A percentile compares a stretch with the other conserved stretches of the same genome.
Evolutionary conservation across 2,797 vertebrate species (phyloP).

Genomic region (Alosa sapidissima): DNA sequence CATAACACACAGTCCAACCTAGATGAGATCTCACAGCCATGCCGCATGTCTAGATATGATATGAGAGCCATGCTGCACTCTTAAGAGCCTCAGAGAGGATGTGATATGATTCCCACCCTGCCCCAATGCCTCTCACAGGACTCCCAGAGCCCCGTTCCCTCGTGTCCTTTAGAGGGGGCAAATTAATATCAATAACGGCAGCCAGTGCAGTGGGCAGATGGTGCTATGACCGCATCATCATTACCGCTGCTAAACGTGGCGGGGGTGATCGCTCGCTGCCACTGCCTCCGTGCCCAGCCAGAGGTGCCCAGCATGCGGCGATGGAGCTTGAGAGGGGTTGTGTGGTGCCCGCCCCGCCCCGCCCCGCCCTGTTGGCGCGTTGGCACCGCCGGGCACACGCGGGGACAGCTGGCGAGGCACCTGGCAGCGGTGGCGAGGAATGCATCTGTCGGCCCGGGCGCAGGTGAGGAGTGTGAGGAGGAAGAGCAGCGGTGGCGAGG

Average conservation of each 20-base stretch:
- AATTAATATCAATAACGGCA: neutral
- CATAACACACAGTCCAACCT: too few species aligned
- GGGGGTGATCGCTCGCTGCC: neutral
- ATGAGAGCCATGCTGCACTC: too few species aligned
- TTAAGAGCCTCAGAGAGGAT: too few species aligned
- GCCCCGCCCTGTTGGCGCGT: neutral
- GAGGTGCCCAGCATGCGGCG: too few species aligned
- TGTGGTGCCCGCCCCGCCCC: neutral
- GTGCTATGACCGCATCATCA: neutral
- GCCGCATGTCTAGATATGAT: too few species aligned
- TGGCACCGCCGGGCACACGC: neutral
- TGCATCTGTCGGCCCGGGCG: conserved; percentile 4
- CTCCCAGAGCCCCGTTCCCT: neutral
- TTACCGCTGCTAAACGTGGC: conserved; percentile 2
- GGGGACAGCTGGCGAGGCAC: conserved; percentile 31
- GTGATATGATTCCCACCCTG: too few species aligned
- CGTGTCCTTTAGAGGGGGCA: neutral
- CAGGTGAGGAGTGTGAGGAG: conserved; percentile 25
- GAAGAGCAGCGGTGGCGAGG: neutral
- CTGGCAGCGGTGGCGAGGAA: conserved; percentile 28
- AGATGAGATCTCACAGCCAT: too few species aligned
- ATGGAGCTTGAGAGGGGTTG: neutral
- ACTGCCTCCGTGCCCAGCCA: neutral
- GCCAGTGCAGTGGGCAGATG: neutral
- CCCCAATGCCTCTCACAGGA: too few species aligned